Conservation (phyloP, 2,797 vertebrate genomes). For the Bucorvus abyssinicus region DNA sequence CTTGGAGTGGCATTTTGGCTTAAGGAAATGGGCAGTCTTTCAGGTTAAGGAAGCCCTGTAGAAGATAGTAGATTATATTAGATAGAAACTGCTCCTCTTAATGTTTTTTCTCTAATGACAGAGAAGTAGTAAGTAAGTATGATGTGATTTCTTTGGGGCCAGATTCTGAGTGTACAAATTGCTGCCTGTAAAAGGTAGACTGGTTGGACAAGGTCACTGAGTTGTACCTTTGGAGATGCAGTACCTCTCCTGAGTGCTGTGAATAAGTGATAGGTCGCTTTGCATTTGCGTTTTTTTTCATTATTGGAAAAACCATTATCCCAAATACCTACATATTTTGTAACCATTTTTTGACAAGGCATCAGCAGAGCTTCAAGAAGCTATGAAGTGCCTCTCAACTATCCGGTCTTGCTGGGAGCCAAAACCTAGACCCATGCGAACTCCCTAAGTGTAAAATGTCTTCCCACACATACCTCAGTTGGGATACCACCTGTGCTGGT, state of each 20-base stretch:
- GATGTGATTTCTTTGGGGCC: background rate
- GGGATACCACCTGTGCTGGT: background rate
- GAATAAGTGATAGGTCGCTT: background rate
- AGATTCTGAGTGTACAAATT: background rate
- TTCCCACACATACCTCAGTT: background rate
- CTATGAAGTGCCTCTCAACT: background rate
- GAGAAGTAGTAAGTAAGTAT: background rate
- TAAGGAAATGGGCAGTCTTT: background rate
- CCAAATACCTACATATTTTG: background rate
- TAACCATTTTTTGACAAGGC: background rate
- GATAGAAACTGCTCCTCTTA: background rate
- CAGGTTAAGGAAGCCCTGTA: background rate
- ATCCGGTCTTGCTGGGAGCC: background rate
- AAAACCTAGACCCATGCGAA: background rate
- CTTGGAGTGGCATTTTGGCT: background rate
- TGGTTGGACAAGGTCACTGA: background rate
- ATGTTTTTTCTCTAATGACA: background rate
- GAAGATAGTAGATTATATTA: background rate
- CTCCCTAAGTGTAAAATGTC: background rate
- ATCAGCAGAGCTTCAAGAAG: background rate
- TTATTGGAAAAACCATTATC: background rate
- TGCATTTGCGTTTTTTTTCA: background rate
- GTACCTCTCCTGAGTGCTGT: fast-evolving
- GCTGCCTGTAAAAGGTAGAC: background rate
- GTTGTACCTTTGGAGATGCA: background rate